Evolutionary conservation across 2,888 invertebrate genomes (phyloP).

Genomic region (Galerucella pusilla): DNA sequence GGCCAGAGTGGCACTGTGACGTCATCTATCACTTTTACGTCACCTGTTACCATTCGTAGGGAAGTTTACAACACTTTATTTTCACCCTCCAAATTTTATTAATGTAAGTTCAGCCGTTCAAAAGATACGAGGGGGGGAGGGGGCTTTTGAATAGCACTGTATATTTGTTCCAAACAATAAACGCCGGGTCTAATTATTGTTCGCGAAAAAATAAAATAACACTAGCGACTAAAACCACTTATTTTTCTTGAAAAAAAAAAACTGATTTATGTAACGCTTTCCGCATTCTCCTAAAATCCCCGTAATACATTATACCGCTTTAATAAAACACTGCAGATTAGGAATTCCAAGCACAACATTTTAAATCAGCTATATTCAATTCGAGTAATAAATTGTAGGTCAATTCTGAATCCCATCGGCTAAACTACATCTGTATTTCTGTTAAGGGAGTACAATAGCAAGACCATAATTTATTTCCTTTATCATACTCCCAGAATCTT

Average conservation of each 20-base stretch:
- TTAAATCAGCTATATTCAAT: conserved; percentile 35
- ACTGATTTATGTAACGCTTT: neutral
- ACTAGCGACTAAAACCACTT: neutral
- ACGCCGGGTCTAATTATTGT: neutral
- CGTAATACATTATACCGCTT: neutral
- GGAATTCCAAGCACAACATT: conserved; percentile 31
- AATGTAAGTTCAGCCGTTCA: no score
- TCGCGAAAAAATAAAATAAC: neutral
- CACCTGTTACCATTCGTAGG: no score
- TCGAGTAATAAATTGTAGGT: conserved; percentile 33
- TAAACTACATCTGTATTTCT: conserved; percentile 32
- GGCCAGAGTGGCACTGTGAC: no score
- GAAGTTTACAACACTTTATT: no score
- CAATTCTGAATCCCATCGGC: conserved; percentile 33
- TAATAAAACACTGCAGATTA: conserved; percentile 31
- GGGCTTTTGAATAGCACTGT: no score
- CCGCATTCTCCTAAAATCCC: neutral
- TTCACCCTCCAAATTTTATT: no score
- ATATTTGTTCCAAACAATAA: neutral
- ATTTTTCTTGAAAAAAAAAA: neutral
- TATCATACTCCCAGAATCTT: conserved; percentile 24
- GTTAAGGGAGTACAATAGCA: conserved; percentile 32
- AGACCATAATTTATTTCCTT: conserved; percentile 32
- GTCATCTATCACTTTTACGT: no score
- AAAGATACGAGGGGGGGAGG: no score